Evolutionary conservation across 2,113 vertebrate species (phyloP).

Genomic region (Leptocoma aspasia): DNA sequence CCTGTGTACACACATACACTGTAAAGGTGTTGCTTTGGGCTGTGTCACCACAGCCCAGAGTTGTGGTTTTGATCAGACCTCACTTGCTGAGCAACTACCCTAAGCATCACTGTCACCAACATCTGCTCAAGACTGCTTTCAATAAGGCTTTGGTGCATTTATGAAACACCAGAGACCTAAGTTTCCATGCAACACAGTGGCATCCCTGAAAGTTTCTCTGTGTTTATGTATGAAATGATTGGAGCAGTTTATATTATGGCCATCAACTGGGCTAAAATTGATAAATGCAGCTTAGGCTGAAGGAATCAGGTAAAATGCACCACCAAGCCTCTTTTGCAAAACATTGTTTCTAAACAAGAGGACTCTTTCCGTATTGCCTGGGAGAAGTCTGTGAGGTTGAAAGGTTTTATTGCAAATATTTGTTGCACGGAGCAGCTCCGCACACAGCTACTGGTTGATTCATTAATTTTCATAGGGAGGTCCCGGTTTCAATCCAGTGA

Average conservation of each 20-base stretch:
- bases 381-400: background rate
- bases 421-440: background rate
- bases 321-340: background rate
- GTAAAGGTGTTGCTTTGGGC: background rate
- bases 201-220: background rate
- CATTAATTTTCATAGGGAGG: background rate
- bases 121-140: background rate
- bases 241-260: background rate
- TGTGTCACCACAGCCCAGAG: background rate
- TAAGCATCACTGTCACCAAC: background rate
- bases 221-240: background rate
- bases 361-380: background rate
- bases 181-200: background rate
- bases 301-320: background rate
- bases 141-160: background rate
- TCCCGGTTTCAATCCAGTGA: background rate
- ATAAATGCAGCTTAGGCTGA: background rate
- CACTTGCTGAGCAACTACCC: background rate
- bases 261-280: background rate
- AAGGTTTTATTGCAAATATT: background rate
- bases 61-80: background rate
- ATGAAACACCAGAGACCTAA: background rate
- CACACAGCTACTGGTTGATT: background rate
- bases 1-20: background rate
- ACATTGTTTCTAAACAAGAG: background rate